Evolutionary conservation across 2,113 vertebrate species (phyloP), one percentile per base, ranked within the genome.

Genomic region (Aphelocoma coerulescens): DNA sequence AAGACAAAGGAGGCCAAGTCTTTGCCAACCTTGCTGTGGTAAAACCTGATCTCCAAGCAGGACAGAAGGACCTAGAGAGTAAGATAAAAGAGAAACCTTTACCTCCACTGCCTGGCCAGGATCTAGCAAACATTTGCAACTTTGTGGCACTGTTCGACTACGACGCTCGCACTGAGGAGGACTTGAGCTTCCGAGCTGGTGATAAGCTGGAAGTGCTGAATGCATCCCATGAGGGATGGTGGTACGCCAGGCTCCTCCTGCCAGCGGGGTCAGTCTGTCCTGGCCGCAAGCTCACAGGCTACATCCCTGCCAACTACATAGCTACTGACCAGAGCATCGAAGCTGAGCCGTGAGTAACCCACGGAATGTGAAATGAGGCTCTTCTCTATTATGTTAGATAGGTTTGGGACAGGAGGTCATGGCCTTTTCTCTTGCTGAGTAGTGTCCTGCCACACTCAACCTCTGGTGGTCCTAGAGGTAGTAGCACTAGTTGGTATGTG

Each of bases 261-360:
- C 98, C 97, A 20, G n/a, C 54, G 48, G 90, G 97, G 85, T 66
- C 35, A 95, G 14, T 94, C 90, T 5, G 69, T 75, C 88, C 85
- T 15, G 81, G 91, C 37, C 85, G 88, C 66, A 96, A 95, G 39
- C 94, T 97, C 35, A 39, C 97, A 67, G 99, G 99, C 37, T 99
- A 99, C 80, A 98, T 99, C 89, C 99, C 99, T 11, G 98, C 99
- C 6, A 99, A 99, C 87, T 99, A 99, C 73, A 97, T 99, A 91
- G 99, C 99, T 3, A 97, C 97, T 18, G 97, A 98, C 91, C 97
- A 98, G 78, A 99, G 98, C 74, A 97, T 99, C 1, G 97, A 99
- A 85, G 98, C 99, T 39, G 98, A 99, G 81, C 98, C 97, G 99
- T 99, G 89, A 99, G 99, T 99, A 98, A 22, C 55, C 57, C 44